A percentile compares a stretch with the other conserved stretches of the same genome.
Evolutionary conservation across 2,113 vertebrate genomes (phyloP).

Genomic region (Pardalotus punctatus): DNA sequence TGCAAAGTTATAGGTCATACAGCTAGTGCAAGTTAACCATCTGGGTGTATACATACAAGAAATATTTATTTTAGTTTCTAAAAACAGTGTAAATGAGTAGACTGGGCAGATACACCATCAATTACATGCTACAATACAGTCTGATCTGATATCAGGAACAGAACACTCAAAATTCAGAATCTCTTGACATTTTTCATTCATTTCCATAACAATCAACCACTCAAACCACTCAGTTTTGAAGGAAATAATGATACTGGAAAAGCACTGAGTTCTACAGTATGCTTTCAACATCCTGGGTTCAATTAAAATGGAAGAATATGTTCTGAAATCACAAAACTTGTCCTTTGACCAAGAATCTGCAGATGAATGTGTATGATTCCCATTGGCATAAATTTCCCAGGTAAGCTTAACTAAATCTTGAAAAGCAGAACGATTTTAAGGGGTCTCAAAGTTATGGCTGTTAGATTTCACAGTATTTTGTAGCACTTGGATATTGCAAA

Average conservation of each 20-base stretch:
- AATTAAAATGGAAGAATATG: constrained; percentile 8
- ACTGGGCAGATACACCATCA: constrained; percentile 14
- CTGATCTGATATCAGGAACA: constrained; percentile 8
- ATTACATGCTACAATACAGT: constrained; percentile 7
- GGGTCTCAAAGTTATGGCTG: background rate
- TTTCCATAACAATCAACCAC: constrained; percentile 44
- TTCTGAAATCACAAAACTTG: background rate
- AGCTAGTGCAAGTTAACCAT: background rate
- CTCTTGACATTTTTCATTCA: constrained; percentile 31
- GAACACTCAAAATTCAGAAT: background rate
- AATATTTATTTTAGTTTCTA: constrained; percentile 24
- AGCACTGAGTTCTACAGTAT: background rate
- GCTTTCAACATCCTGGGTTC: background rate
- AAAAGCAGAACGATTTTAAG: background rate
- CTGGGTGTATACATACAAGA: background rate
- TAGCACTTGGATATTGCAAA: background rate
- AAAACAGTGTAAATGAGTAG: constrained; percentile 36
- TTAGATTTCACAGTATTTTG: background rate
- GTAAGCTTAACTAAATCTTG: background rate
- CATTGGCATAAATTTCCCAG: background rate
- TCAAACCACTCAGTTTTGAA: background rate
- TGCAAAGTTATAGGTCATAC: background rate
- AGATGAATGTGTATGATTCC: background rate
- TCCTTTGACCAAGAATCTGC: background rate
- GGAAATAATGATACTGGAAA: background rate